phyloP scores from a whole-genome alignment of 2,888 invertebrate species.

The Muschampia plurimacula region DNA sequence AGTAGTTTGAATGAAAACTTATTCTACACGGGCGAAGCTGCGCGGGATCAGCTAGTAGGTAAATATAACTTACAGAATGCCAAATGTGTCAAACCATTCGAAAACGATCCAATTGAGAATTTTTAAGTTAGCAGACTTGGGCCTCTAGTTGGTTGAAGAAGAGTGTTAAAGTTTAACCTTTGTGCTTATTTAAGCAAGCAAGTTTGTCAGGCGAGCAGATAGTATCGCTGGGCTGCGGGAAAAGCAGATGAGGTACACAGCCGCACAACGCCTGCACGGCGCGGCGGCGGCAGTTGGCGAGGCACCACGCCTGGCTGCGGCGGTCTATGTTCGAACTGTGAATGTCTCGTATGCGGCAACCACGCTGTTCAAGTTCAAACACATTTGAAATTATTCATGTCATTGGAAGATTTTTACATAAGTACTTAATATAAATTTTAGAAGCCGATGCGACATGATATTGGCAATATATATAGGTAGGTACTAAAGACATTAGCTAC shows the following conservation, averaged over 20 bases:
- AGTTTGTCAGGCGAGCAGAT: slow-evolving; percentile 55
- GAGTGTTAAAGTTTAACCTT: slow-evolving; percentile 46
- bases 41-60: too few species aligned
- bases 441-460: too few species aligned
- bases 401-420: too few species aligned
- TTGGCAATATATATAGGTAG: too few species aligned
- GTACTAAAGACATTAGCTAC: too few species aligned
- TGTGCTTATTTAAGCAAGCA: slow-evolving; percentile 59
- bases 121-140: too few species aligned
- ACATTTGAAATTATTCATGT: neutral
- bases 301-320: slow-evolving; percentile 77
- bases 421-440: too few species aligned
- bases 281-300: slow-evolving; percentile 80
- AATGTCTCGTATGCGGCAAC: slow-evolving; percentile 68
- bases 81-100: too few species aligned
- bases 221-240: slow-evolving; percentile 51
- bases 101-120: too few species aligned
- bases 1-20: too few species aligned
- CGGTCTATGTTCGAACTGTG: slow-evolving; percentile 51
- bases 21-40: too few species aligned
- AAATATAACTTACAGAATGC: too few species aligned
- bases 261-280: slow-evolving; percentile 77
- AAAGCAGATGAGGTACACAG: slow-evolving; percentile 80
- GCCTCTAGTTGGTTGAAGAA: neutral
- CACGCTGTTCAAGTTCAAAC: slow-evolving; percentile 59